A percentile compares a stretch with the other conserved stretches of the same genome.
Conservation (phyloP, 2,797 vertebrate species). For the Nannoperca obscura region DNA sequence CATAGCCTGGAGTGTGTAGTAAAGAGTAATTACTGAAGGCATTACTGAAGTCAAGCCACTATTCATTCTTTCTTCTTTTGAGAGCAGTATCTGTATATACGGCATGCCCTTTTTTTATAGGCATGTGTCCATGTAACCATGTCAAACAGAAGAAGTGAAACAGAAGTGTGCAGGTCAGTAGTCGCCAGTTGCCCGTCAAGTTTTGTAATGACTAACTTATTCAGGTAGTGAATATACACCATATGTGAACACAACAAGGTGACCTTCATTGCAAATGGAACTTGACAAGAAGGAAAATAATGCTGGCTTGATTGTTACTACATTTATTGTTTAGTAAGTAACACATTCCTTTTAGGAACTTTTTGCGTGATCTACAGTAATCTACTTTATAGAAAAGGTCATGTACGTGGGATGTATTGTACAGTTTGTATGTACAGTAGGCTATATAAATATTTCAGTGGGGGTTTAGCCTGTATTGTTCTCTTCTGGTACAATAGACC, state of each 20-base stretch:
- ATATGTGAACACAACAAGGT: conserved; percentile 38
- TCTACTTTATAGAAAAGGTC: background rate
- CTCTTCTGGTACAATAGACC: conserved; percentile 64
- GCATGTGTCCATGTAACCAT: conserved; percentile 1
- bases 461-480: conserved; percentile 69
- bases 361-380: background rate
- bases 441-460: conserved; percentile 75
- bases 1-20: conserved; percentile 1
- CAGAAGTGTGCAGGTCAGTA: conserved; percentile 31
- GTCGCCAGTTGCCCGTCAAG: conserved; percentile 2
- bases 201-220: conserved; percentile 51
- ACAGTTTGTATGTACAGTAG: background rate
- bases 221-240: conserved; percentile 39
- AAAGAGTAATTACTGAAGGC: background rate
- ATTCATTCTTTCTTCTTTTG: background rate
- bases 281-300: background rate
- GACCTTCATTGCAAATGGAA: conserved; percentile 15
- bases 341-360: background rate
- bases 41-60: background rate
- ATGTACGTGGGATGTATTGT: too few relatives aligned
- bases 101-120: conserved; percentile 6
- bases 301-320: background rate
- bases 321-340: background rate
- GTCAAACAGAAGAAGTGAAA: conserved; percentile 49
- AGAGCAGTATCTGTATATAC: background rate